These are phyloP conservation scores for Perdita meconis DNA, from an alignment of 2,888 invertebrate genomes.

Conservation along the genomic window DNA sequence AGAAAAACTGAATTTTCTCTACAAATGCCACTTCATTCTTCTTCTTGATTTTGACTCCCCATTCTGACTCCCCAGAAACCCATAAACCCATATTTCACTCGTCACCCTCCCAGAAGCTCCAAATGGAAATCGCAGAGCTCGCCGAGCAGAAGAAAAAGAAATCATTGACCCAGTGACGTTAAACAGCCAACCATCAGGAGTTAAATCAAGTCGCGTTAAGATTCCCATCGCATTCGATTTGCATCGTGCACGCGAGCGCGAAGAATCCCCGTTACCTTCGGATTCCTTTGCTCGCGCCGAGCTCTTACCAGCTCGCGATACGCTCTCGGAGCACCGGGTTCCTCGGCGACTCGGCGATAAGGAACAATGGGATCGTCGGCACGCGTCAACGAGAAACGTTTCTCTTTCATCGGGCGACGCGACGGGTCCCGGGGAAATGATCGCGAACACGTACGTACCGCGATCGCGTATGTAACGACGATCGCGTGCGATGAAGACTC, in stretches of 20 bases:
- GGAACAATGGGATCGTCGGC: conserved; percentile 60
- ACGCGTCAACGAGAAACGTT: conserved; percentile 64
- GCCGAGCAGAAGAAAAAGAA: too few relatives aligned
- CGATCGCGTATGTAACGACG: conserved; percentile 41
- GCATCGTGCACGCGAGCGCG: conserved; percentile 1
- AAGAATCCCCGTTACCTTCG: conserved; percentile 19
- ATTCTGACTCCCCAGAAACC: too few relatives aligned
- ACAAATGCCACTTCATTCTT: too few relatives aligned
- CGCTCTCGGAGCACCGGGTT: too few relatives aligned
- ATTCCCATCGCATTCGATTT: conserved; percentile 27
- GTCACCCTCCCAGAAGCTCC: too few relatives aligned
- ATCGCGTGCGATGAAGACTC: conserved; percentile 13
- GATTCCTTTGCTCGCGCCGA: conserved; percentile 2
- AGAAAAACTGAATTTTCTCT: too few relatives aligned
- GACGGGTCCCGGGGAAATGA: conserved; percentile 50
- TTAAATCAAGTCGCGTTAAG: too few relatives aligned
- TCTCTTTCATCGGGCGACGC: conserved; percentile 69
- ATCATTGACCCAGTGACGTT: conserved; percentile 32
- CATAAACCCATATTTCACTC: too few relatives aligned
- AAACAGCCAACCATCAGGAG: conserved; percentile 21
- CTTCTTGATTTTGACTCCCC: too few relatives aligned
- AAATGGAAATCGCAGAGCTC: too few relatives aligned
- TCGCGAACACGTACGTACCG: conserved; percentile 51
- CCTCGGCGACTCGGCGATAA: conserved; percentile 34
- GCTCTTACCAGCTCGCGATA: too few relatives aligned